phyloP scores from a whole-genome alignment of 2,888 invertebrate species.

The Apotomis betuletana region DNA sequence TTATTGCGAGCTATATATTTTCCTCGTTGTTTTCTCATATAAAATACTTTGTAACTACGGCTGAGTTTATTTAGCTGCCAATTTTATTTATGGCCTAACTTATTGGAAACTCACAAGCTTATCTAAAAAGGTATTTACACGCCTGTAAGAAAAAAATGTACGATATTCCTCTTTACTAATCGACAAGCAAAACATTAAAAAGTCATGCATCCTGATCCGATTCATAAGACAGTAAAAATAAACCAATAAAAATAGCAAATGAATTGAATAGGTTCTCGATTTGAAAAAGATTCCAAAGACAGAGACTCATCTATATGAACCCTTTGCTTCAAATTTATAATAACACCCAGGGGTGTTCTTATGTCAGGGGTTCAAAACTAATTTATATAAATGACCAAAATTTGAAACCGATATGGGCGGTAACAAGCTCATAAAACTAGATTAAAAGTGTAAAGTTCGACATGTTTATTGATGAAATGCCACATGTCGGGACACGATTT shows the following conservation, averaged over 20 bases:
- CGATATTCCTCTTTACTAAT: no score
- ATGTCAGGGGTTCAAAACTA: background rate
- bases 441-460: conserved; percentile 6
- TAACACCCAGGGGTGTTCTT: no score
- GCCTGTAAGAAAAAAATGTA: background rate
- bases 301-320: no score
- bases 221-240: no score
- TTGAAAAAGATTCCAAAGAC: no score
- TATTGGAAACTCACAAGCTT: conserved; percentile 15
- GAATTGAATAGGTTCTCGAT: no score
- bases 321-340: no score
- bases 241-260: no score
- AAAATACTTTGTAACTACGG: conserved; percentile 1
- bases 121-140: background rate
- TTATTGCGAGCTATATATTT: conserved; percentile 12
- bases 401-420: background rate
- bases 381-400: background rate
- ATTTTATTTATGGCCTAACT: background rate
- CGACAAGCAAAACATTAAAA: no score
- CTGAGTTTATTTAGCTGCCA: background rate
- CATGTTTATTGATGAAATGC: conserved; percentile 14
- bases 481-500: conserved; percentile 14
- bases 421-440: conserved; percentile 5
- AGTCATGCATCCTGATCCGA: no score
- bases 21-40: background rate